These are phyloP conservation scores for Xyrauchen texanus DNA, from an alignment of 2,113 vertebrate species.

Conservation along the genomic window DNA sequence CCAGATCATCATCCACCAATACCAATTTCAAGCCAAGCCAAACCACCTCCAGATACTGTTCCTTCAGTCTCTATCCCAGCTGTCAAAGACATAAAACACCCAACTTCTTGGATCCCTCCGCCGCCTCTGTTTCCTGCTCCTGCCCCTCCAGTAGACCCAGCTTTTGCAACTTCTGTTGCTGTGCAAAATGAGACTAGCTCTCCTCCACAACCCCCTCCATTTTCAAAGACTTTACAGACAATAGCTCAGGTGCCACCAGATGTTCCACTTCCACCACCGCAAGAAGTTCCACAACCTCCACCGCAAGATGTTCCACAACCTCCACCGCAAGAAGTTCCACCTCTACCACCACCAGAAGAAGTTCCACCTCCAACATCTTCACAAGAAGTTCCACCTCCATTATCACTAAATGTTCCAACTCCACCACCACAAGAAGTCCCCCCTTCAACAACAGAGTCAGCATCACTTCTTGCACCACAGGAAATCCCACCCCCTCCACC, in stretches of 20 bases:
- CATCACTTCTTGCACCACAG: too few species aligned
- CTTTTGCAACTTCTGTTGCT: too few species aligned
- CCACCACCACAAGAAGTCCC: too few species aligned
- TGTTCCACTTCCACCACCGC: conserved; percentile 27
- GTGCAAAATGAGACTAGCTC: conserved; percentile 73
- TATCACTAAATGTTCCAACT: too few species aligned
- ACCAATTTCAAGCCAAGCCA: conserved; percentile 69
- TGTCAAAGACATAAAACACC: too few species aligned
- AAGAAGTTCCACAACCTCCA: conserved; percentile 39
- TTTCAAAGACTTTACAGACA: conserved; percentile 48
- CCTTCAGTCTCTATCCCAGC: too few species aligned
- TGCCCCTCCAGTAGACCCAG: conserved; percentile 61
- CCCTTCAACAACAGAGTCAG: not conserved
- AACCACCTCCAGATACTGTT: conserved; percentile 27
- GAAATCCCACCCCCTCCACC: conserved; percentile 35
- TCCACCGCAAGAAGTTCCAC: not conserved
- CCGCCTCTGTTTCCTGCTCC: conserved; percentile 80
- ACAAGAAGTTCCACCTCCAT: too few species aligned
- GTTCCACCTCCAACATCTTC: conserved; percentile 6
- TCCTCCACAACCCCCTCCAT: conserved; percentile 61
- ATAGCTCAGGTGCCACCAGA: conserved; percentile 22
- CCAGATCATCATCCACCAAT: conserved; percentile 78
- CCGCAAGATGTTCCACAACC: conserved; percentile 43
- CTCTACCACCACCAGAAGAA: not conserved
- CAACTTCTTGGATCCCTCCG: conserved; percentile 34